Evolutionary conservation across 1,140 invertebrate species (phyloP).

Genomic region (Globodera ellingtonae): DNA sequence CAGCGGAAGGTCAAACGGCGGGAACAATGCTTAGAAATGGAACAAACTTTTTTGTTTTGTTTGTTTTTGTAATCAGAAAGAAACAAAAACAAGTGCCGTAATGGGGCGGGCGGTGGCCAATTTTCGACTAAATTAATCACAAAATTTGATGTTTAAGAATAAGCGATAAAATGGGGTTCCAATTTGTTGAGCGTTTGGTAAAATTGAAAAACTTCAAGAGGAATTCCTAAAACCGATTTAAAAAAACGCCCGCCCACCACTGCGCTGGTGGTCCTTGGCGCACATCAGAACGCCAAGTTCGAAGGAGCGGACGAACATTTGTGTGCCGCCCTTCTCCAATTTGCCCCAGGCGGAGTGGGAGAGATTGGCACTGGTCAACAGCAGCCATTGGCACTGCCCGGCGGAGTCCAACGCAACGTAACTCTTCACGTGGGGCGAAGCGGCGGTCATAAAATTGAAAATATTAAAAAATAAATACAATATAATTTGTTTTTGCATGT

Average conservation of each 20-base stretch:
- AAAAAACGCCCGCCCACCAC: neutral
- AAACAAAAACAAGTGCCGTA: too few species aligned
- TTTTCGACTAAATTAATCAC: slow-evolving; percentile 9
- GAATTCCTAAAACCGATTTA: too few species aligned
- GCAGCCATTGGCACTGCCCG: slow-evolving; percentile 31
- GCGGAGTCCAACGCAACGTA: slow-evolving; percentile 30
- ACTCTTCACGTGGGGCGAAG: slow-evolving; percentile 38
- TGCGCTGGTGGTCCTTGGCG: slow-evolving; percentile 25
- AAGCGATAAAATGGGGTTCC: too few species aligned
- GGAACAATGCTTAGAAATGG: neutral
- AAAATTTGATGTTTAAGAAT: too few species aligned
- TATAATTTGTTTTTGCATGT: neutral
- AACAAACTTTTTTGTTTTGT: too few species aligned
- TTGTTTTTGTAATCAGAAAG: too few species aligned
- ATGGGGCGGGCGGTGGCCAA: too few species aligned
- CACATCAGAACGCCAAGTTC: slow-evolving; percentile 37
- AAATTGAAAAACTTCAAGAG: too few species aligned
- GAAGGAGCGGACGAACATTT: slow-evolving; percentile 30
- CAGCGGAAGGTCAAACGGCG: slow-evolving; percentile 37
- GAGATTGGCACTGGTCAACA: slow-evolving; percentile 37
- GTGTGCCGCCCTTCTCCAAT: slow-evolving; percentile 32
- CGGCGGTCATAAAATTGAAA: neutral
- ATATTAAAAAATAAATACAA: neutral
- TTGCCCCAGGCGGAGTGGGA: slow-evolving; percentile 38
- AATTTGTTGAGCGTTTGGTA: too few species aligned